Evolutionary conservation across 2,113 vertebrate species (phyloP).

Genomic region (Xiphophorus hellerii): DNA sequence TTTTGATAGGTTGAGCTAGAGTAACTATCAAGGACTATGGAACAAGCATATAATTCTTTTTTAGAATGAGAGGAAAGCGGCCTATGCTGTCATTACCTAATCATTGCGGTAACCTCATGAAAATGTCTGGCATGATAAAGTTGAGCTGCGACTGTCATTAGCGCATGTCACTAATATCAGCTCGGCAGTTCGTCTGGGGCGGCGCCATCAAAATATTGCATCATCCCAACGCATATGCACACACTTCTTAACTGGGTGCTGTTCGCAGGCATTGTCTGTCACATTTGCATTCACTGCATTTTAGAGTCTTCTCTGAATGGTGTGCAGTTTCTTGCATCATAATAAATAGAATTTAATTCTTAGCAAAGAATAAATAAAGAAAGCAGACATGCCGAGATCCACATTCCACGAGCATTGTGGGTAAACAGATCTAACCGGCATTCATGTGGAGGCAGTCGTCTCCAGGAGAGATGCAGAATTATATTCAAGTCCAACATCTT

Average conservation of each 20-base stretch:
- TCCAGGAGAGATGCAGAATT: slow-evolving; percentile 36
- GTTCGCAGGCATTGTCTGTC: slow-evolving; percentile 20
- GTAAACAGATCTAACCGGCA: slow-evolving; percentile 17
- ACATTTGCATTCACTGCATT: slow-evolving; percentile 31
- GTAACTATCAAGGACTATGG: slow-evolving; percentile 17
- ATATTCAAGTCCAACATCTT: slow-evolving; percentile 40
- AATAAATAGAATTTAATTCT: background rate
- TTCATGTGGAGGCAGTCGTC: slow-evolving; percentile 17
- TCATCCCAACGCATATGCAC: slow-evolving; percentile 36
- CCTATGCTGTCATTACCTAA: slow-evolving; percentile 20
- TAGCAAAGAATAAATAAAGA: slow-evolving; percentile 9
- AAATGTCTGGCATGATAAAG: slow-evolving; percentile 47
- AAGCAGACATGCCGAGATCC: background rate
- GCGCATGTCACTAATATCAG: slow-evolving; percentile 36
- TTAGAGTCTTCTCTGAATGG: slow-evolving; percentile 4
- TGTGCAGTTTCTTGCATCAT: slow-evolving; percentile 25
- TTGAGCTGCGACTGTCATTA: slow-evolving; percentile 42
- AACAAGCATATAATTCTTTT: slow-evolving; percentile 4
- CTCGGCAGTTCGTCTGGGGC: slow-evolving; percentile 47
- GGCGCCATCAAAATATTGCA: slow-evolving; percentile 35
- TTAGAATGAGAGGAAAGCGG: slow-evolving; percentile 8
- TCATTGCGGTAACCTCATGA: slow-evolving; percentile 24
- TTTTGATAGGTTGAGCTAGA: background rate
- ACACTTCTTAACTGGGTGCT: background rate
- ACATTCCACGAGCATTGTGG: slow-evolving; percentile 5